Evolutionary conservation across 2,888 invertebrate species (phyloP), one percentile per base, ranked within the genome.

Genomic region (Pterostichus madidus): DNA sequence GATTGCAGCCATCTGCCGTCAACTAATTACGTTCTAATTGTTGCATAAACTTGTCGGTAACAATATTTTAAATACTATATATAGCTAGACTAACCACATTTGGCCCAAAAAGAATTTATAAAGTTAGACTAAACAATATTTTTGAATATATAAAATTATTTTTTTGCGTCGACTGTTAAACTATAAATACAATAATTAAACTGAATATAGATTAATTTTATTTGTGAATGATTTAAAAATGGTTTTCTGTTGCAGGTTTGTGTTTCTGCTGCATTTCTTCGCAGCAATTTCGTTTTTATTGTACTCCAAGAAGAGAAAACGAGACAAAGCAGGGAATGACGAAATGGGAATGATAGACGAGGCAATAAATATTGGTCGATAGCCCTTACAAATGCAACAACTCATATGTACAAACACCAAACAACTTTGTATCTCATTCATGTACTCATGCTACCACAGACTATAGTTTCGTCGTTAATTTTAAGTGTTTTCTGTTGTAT

Each of bases 291-390:
- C 94, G 77, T 97, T 97, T 89, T 92, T 97, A 86, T 92, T 96
- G 90, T 96, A 94, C 88, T 96, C 96, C 0, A 93, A 95, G 83
- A 97, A 97, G 89, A 93, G 95, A 89, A 97, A 97, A 91, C 95
- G 96, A 0, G 94, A 94, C 85, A 95, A 95, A 87, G 96, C 96
- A 0, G 95, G 95, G 4, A 94, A 93, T n/a, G 95, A 95, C 85
- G 95, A 96, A 87, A 91, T 96, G 53, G 96, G 95, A 0, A 94
- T 95, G 93, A 96, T 95, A 5, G 96, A 97, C 86, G 96, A 96
- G 87, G 96, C 96, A 0, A 95, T 71, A 44, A 71, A 71, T 5
- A 75, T 81, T n/a, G 81, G 81, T 59, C 81, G 81, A 81, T 81
- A 81, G 75, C 75, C 39, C 44, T 44, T n/a, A 46, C 59, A 11